Conservation (phyloP, 1,140 invertebrate species). For the Orchestia grillus region DNA sequence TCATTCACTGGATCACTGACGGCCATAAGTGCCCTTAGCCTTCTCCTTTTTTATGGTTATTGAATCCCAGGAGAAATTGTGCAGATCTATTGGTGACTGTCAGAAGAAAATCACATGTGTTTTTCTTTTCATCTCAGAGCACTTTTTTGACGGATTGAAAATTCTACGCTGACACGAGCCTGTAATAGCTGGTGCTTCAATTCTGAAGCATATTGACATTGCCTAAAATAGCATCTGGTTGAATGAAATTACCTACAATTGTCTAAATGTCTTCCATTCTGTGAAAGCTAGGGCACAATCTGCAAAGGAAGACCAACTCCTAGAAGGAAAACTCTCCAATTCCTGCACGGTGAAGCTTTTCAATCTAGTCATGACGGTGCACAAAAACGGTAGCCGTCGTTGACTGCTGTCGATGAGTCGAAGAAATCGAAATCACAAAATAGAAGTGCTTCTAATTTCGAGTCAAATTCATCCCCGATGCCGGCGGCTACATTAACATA, state of each 20-base stretch:
- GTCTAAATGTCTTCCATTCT: not conserved
- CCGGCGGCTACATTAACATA: constrained; percentile 25
- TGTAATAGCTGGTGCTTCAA: not conserved
- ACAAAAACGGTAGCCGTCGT: not conserved
- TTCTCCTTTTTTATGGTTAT: not conserved
- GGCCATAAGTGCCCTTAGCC: not conserved
- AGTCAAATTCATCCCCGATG: not conserved
- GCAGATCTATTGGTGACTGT: not conserved
- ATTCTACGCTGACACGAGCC: not conserved
- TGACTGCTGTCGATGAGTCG: constrained; percentile 6
- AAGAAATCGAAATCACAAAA: constrained; percentile 25
- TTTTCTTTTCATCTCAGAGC: not conserved
- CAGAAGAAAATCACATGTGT: not conserved
- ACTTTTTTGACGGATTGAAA: not conserved
- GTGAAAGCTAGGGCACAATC: not conserved
- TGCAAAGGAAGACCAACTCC: not conserved
- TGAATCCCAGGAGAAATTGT: not conserved
- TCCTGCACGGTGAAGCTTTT: not conserved
- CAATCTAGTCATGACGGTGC: constrained; percentile 34
- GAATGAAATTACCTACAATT: not conserved
- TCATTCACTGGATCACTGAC: not conserved
- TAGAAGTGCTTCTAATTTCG: constrained; percentile 45
- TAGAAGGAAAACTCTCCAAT: not conserved
- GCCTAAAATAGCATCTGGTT: not conserved
- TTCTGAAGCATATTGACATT: not conserved